phyloP scores from a whole-genome alignment of 2,888 invertebrate genomes.

The Podabrus alpinus region DNA sequence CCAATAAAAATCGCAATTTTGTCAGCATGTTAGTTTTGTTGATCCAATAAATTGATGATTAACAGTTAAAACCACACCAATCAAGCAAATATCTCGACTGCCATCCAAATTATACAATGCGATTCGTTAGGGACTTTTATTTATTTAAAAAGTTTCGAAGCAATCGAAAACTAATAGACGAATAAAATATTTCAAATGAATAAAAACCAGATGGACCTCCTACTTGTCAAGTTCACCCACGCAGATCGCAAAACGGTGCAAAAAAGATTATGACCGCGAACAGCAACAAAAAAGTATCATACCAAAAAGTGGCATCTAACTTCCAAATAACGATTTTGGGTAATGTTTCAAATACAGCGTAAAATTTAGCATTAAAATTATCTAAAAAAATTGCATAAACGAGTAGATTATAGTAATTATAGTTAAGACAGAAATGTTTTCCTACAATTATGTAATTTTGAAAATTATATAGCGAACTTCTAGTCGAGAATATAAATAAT shows the following conservation, averaged over 20 bases:
- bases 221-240: slow-evolving; percentile 19
- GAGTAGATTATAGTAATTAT: neutral
- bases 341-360: neutral
- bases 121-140: neutral
- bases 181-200: neutral
- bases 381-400: neutral
- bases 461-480: neutral
- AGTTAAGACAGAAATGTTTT: neutral
- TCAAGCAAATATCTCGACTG: neutral
- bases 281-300: neutral
- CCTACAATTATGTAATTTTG: neutral
- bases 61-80: neutral
- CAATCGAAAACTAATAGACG: neutral
- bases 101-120: neutral
- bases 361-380: neutral
- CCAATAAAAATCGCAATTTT: neutral
- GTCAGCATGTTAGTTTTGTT: neutral
- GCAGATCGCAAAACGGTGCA: slow-evolving; percentile 10
- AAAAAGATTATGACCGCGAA: neutral
- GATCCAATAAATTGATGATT: neutral
- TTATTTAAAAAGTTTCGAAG: neutral
- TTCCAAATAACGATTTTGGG: neutral
- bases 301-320: neutral
- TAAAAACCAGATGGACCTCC: slow-evolving; percentile 22
- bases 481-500: neutral